phyloP scores from a whole-genome alignment of 1,140 invertebrate species.

The Chironomus tepperi region DNA sequence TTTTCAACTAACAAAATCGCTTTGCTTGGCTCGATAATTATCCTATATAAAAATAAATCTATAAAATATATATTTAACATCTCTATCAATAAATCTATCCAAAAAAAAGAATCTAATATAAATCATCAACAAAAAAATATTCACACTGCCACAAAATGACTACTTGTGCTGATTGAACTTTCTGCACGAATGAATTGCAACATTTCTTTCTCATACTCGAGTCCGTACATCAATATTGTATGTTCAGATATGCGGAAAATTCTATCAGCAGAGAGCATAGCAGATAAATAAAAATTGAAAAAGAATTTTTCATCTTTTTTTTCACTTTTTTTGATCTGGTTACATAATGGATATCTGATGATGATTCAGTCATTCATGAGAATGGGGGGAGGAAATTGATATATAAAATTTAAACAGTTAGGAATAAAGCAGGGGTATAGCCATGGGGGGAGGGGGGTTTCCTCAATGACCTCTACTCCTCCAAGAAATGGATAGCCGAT shows the following conservation, averaged over 20 bases:
- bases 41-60: neutral
- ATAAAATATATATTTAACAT: neutral
- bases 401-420: too few species aligned
- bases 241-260: neutral
- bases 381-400: neutral
- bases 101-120: too few species aligned
- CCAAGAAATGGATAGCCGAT: too few species aligned
- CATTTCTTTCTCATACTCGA: neutral
- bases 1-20: neutral
- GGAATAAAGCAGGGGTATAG: too few species aligned
- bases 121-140: too few species aligned
- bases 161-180: slow-evolving; percentile 13
- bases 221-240: neutral
- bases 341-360: neutral
- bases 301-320: too few species aligned
- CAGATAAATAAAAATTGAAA: neutral
- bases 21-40: slow-evolving; percentile 24
- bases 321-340: neutral
- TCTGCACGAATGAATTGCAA: neutral
- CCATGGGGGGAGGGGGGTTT: too few species aligned
- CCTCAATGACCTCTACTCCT: too few species aligned
- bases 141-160: neutral
- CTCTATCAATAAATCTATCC: neutral
- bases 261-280: neutral
- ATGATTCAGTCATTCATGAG: neutral